These are phyloP conservation scores for Eristalis pertinax DNA, from an alignment of 2,888 invertebrate genomes.

Conservation along the genomic window DNA sequence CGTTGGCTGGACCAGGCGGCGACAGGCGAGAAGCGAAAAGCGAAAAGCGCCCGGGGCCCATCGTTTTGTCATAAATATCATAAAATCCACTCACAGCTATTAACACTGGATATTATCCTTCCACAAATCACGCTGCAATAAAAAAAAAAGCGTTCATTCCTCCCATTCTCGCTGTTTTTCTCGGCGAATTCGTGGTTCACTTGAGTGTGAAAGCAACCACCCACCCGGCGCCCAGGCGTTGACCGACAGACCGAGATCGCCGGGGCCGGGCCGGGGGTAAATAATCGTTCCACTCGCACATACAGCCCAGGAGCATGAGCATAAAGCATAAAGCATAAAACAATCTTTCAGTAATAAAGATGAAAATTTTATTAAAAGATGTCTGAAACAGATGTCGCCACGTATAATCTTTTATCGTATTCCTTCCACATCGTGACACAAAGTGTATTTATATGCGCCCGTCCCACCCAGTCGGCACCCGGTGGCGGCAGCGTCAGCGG, in stretches of 20 bases:
- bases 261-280: conserved; percentile 20
- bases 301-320: conserved; percentile 50
- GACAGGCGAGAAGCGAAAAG: neutral
- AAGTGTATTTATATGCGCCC: conserved; percentile 74
- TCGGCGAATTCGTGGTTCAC: conserved; percentile 55
- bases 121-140: conserved; percentile 70
- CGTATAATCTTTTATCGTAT: conserved; percentile 82
- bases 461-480: conserved; percentile 36
- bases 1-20: neutral
- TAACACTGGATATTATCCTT: conserved; percentile 72
- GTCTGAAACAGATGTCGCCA: conserved; percentile 82
- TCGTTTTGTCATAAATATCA: conserved; percentile 70
- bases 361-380: conserved; percentile 83
- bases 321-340: conserved; percentile 77
- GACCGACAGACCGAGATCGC: neutral
- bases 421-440: conserved; percentile 81
- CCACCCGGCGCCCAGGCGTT: conserved; percentile 1
- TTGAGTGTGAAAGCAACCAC: conserved; percentile 67
- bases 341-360: conserved; percentile 82
- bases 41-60: conserved; percentile 12
- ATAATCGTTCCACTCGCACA: conserved; percentile 54
- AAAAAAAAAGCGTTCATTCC: conserved; percentile 30
- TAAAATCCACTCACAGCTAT: conserved; percentile 71
- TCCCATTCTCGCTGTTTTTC: conserved; percentile 26
- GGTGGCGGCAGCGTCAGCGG: conserved; percentile 19